phyloP scores from a whole-genome alignment of 1,140 invertebrate species.

The Zaprionus tsacasi region DNA sequence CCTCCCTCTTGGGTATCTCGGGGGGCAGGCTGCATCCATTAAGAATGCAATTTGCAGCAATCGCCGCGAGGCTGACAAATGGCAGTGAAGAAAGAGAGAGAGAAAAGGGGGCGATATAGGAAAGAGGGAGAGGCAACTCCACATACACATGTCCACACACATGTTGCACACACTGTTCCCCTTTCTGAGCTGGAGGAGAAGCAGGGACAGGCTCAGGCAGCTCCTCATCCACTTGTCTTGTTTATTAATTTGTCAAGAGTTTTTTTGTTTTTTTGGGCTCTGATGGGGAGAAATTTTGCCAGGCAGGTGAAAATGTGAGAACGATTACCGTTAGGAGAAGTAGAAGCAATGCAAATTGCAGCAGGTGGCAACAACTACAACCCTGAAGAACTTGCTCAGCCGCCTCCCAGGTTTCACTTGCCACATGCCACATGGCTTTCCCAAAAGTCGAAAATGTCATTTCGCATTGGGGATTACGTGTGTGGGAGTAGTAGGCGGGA shows the following conservation, averaged over 20 bases:
- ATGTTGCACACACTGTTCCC: background rate
- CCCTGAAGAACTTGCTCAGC: background rate
- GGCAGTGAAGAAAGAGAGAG: background rate
- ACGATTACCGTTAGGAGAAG: slow-evolving; percentile 36
- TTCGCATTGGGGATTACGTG: slow-evolving; percentile 23
- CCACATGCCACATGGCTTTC: slow-evolving; percentile 23
- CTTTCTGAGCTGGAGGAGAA: background rate
- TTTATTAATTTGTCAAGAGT: slow-evolving; percentile 77
- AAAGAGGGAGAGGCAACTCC: background rate
- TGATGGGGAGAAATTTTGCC: slow-evolving; percentile 66
- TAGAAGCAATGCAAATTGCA: slow-evolving; percentile 10
- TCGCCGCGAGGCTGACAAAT: slow-evolving; percentile 48
- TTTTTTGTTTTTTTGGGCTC: slow-evolving; percentile 18
- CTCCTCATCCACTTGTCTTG: slow-evolving; percentile 51
- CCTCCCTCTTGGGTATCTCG: slow-evolving; percentile 6
- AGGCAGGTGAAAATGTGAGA: slow-evolving; percentile 65
- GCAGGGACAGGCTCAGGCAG: background rate
- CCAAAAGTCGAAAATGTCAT: slow-evolving; percentile 35
- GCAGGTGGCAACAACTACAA: background rate
- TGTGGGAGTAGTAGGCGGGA: slow-evolving; percentile 17
- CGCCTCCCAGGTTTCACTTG: slow-evolving; percentile 35
- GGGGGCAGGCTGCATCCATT: slow-evolving; percentile 49
- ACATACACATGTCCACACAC: background rate
- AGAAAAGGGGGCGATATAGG: background rate
- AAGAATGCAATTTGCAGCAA: slow-evolving; percentile 72